Base-by-base conservation (phyloP, 2,113 vertebrate species). In the Syngnathus typhle region DNA sequence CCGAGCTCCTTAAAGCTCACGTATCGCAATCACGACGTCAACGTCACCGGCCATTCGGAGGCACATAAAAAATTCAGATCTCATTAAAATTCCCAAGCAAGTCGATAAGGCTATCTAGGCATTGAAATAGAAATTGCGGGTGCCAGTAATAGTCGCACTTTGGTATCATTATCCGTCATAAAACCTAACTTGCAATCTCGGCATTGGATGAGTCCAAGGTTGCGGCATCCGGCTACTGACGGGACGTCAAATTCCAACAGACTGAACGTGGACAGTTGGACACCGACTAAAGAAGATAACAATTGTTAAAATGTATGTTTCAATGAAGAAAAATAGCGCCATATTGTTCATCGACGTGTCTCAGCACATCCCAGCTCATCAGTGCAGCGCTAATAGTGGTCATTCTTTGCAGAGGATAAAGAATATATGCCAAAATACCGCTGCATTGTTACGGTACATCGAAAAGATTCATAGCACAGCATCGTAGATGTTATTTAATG, bases 21-120 rank as follows among this genome's bases (percentile, higher is more conserved):
- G 79, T 72, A 72, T 62, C 0, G 37, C 77, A 84, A 79, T 72
- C 81, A 55, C 65, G 67, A 75, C 80, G 75, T 84, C 85, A 89
- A 73, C 65, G 71, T 21, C 56, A 18, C 15, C 32, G 37, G 75
- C 74, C 79, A 82, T 89, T 87, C 78, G 70, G 83, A 85, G 82
- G 71, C 76, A 69, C 87, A 89, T 85, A 82, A 90, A 90, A 86
- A 89, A 87, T 88, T 83, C 65, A 84, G 52, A 88, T 77, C 86
- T 88, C 82, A 89, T 91, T 88, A 87, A 76, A 78, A 85, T 85
- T 82, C 67, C 70, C 71, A 54, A 68, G 65, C 67, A 32, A 78
- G 74, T 76, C 27, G 73, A 83, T 82, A 81, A 81, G 77, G 82
- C 77, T 64, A 84, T 82, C 84, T 78, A 87, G 86, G 82, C 73